Conservation (phyloP, 1,140 invertebrate species). For the Penaeus japonicus region DNA sequence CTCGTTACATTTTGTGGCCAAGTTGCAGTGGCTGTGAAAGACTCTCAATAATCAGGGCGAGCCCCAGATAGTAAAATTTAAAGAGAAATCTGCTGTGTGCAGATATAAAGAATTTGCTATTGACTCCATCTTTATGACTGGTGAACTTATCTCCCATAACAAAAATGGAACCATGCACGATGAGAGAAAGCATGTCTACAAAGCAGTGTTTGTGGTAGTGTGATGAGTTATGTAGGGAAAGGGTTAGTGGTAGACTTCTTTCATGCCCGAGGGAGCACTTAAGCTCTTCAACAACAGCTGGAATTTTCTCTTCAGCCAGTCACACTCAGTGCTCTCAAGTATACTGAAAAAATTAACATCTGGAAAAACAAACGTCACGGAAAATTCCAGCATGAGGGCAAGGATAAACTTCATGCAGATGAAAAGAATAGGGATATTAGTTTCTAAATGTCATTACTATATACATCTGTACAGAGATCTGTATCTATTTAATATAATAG, state of each 20-base stretch:
- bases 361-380: not conserved
- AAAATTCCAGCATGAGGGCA: constrained; percentile 20
- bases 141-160: constrained; percentile 28
- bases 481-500: not conserved
- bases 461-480: constrained; percentile 6
- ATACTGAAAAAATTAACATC: not conserved
- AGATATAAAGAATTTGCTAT: not conserved
- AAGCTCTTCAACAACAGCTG: not conserved
- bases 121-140: not conserved
- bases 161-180: constrained; percentile 22
- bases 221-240: not conserved
- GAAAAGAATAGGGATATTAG: not conserved
- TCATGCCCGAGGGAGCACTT: not conserved
- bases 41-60: too few relatives aligned
- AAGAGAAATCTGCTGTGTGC: too few relatives aligned
- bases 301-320: not conserved
- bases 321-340: not conserved
- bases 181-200: constrained; percentile 29
- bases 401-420: constrained; percentile 15
- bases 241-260: not conserved
- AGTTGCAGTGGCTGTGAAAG: too few relatives aligned
- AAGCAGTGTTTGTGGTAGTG: not conserved
- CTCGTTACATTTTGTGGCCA: too few relatives aligned
- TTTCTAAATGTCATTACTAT: constrained; percentile 10
- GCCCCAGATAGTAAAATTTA: not conserved